Base-by-base conservation (phyloP, 2,113 vertebrate genomes). In the Cheilinus undulatus region DNA sequence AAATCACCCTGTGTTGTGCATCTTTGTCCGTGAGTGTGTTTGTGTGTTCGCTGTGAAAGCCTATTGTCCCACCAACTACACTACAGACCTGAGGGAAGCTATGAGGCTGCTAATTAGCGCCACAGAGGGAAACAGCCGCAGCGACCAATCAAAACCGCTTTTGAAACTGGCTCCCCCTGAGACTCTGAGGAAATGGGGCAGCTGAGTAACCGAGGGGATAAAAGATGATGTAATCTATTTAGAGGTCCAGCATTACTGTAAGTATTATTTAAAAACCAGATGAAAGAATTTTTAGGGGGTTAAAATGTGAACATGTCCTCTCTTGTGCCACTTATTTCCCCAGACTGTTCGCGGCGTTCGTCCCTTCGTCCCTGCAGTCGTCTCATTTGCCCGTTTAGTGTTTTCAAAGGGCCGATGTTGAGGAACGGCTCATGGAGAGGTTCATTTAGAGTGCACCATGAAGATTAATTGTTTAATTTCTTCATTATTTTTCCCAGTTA, bases 71-170 rank as follows among this genome's bases (percentile, higher is more conserved):
- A 70, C 78, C 59, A 86, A 73, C 78, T 70, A 78, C 73, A 66
- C 73, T 45, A 24, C 65, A 63, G 73, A 89, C 89, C 82, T 40
- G 66, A 71, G 87, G 87, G 82, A 84, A 83, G 68, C 62, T 43
- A 74, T 64, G 59, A 72, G 66, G 75, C 79, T 83, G 74, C 83
- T 91, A 90, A 92, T 92, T 92, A 91, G 86, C 73, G 50, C 84
- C 85, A 73, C 82, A 85, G 68, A 80, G 86, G 82, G 78, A 86
- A 73, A 72, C 62, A 36, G 73, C 69, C 82, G 78, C 82, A 62
- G 63, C 62, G 30, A 82, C 88, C 80, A 91, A 86, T 90, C 61
- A 71, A 36, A 80, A 79, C 64, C 67, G 73, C 86, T 85, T 88
- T 88, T 85, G 76, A 84, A 89, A 90, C 46, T 0, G 0, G 23